These are phyloP conservation scores for Aix galericulata DNA, from an alignment of 2,113 vertebrate genomes.

Conservation along the genomic window DNA sequence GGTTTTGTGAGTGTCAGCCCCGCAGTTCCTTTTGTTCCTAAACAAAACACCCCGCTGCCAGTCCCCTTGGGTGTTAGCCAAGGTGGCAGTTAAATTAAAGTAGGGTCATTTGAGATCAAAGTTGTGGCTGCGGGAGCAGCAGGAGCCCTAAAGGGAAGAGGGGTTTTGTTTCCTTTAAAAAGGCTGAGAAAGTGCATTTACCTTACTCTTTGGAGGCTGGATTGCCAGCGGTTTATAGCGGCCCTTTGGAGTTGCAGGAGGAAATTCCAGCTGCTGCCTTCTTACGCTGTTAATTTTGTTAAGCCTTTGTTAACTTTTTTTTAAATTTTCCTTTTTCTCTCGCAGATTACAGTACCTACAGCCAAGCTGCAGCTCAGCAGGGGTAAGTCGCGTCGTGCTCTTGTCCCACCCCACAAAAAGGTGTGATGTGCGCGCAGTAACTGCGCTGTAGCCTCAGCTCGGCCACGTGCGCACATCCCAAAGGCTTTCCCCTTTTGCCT, in stretches of 20 bases:
- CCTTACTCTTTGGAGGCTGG: background rate
- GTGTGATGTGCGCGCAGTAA: background rate
- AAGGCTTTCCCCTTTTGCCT: background rate
- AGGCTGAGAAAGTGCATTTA: constrained; percentile 20
- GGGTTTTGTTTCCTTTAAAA: constrained; percentile 8
- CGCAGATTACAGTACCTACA: constrained; percentile 96
- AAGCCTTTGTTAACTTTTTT: background rate
- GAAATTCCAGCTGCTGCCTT: constrained; percentile 47
- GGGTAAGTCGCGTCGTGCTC: constrained; percentile 81
- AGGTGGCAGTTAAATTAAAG: constrained; percentile 33
- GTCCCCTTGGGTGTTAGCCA: constrained; percentile 4
- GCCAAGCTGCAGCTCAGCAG: constrained; percentile 90
- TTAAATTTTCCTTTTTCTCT: background rate
- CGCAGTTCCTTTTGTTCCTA: background rate
- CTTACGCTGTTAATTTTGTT: background rate
- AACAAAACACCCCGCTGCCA: background rate
- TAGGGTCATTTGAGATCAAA: constrained; percentile 53
- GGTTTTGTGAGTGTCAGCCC: background rate
- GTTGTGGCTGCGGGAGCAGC: background rate
- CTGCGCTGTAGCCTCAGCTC: background rate
- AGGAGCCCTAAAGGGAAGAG: constrained; percentile 11
- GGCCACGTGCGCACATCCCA: background rate
- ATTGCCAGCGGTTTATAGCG: background rate
- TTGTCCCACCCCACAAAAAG: background rate
- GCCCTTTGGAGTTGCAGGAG: background rate